Evolutionary conservation across 2,888 invertebrate genomes (phyloP).

Genomic region (Callosobruchus maculatus): DNA sequence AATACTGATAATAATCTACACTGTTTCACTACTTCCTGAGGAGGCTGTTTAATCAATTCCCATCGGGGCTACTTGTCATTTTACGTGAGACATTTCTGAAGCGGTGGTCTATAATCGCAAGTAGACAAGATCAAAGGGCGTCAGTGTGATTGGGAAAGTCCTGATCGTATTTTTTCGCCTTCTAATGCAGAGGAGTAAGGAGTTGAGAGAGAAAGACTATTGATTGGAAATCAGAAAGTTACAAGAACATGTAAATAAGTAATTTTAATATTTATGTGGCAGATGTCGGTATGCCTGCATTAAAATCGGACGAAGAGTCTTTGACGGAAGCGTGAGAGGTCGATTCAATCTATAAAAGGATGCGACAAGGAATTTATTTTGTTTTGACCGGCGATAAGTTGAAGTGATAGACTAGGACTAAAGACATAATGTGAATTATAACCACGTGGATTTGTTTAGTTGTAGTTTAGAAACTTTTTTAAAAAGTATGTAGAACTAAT

Average conservation of each 20-base stretch:
- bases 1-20: too few relatives aligned
- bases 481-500: too few relatives aligned
- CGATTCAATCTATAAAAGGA: neutral
- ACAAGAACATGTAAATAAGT: conserved; percentile 14
- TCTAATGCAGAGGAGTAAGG: neutral
- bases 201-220: neutral
- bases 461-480: too few relatives aligned
- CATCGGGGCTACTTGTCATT: neutral
- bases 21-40: too few relatives aligned
- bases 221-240: conserved; percentile 1
- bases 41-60: too few relatives aligned
- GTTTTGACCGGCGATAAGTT: neutral
- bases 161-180: neutral
- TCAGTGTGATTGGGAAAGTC: neutral
- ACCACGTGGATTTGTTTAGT: too few relatives aligned
- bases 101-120: neutral
- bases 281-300: conserved; percentile 5
- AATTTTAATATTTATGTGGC: conserved; percentile 20
- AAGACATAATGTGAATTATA: too few relatives aligned
- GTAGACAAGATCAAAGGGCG: neutral
- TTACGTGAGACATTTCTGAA: neutral
- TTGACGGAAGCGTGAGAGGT: neutral
- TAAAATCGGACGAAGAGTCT: conserved; percentile 2
- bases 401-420: too few relatives aligned
- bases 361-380: neutral